A percentile compares a stretch with the other conserved stretches of the same genome.
Conservation (phyloP, 2,113 vertebrate species). For the Hystrix cristata region DNA sequence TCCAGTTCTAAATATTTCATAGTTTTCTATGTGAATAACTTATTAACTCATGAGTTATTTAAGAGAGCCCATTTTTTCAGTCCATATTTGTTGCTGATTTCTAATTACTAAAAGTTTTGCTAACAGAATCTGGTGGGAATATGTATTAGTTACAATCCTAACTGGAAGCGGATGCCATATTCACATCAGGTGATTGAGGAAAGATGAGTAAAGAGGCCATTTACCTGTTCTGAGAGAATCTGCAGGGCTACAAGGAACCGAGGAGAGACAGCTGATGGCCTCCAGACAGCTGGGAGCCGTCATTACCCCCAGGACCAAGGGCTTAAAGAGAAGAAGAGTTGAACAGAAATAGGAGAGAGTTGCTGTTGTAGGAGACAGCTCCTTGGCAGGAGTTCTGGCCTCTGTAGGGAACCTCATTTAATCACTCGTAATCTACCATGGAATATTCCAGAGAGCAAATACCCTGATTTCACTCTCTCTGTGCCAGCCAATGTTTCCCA, state of each 20-base stretch:
- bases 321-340: not conserved
- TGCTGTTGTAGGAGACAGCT: not conserved
- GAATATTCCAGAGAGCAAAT: not conserved
- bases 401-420: not conserved
- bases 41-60: not conserved
- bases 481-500: not conserved
- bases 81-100: not conserved
- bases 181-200: not conserved
- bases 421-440: not conserved
- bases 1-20: not conserved
- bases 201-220: no score
- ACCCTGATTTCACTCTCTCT: not conserved
- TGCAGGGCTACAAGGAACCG: not conserved
- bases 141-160: accelerated
- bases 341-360: not conserved
- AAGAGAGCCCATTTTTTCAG: not conserved
- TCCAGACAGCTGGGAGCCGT: not conserved
- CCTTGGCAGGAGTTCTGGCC: not conserved
- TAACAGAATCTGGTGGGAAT: not conserved
- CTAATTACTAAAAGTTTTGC: not conserved
- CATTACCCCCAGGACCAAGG: not conserved
- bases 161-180: not conserved
- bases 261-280: no score
- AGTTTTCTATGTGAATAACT: not conserved
- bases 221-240: not conserved